Base-by-base conservation (phyloP, 2,797 vertebrate genomes). In the Spinus olivaceus region DNA sequence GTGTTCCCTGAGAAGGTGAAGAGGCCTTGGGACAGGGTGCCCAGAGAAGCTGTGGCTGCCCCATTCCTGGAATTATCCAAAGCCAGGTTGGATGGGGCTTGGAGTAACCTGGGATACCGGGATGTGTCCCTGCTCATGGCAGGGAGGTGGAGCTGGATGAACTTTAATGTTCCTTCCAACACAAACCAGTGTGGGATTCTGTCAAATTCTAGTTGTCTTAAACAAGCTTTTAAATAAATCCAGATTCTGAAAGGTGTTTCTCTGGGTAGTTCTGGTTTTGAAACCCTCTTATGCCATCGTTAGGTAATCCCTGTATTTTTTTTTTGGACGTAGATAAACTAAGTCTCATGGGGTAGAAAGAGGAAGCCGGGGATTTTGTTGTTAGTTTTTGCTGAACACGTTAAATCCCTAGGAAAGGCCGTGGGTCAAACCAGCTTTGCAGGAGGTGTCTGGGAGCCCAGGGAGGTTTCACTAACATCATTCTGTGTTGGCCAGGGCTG, bases 401-500 rank as follows among this genome's bases (percentile, higher is more conserved):
- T 60, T 20, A 46, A 88, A 80, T 71, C 37, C 39, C 6, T 54
- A 10, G 78, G 33, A 66, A 78, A 24, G n/a, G 44, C 9, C 24
- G 3, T 7, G 60, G n/a, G 24, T 86, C 79, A 71, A n/a, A n/a
- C 19, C 27, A 59, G 30, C 42, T 86, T 82, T 90, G 76, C 6
- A 7, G 53, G n/a, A 77, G 17, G 27, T 78, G 25, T 80, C 25
- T 83, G 50, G 59, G 74, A 69, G 66, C 57, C 7, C 2, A 1
- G 41, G 59, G 47, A 84, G 61, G 59, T 60, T 78, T 69, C 76
- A 42, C 47, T 90, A 82, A 89, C 84, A 41, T 71, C 11, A 5
- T 67, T 53, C 92, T 94, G 47, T 96, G 44, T 90, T 94, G 81
- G 46, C 50, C 94, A 97, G 97, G 96, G 78, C 94, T 73, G 90